Evolutionary conservation across 2,888 invertebrate genomes (phyloP), one percentile per base, ranked within the genome.

Genomic region (Dinocampus coccinellae): DNA sequence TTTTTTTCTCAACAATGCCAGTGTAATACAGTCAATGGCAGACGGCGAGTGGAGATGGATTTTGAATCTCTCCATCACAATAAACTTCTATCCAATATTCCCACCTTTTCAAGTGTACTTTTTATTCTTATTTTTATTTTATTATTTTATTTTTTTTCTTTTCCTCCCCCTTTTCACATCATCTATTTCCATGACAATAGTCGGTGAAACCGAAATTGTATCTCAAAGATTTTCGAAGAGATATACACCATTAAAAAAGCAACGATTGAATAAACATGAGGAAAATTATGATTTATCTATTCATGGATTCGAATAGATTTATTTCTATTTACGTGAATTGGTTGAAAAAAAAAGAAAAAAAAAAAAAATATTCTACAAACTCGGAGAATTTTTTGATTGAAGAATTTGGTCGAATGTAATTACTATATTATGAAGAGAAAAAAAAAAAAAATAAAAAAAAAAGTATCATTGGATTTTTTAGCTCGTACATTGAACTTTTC

Each of bases 351-450:
- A 7, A 29, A 3, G n/a, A n/a, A n/a, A n/a, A n/a, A n/a, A n/a
- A n/a, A 4, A 26, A 11, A 55, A 24, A 24, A 11, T n/a, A 55
- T 55, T 55, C 13, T 55, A 3, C 9, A 3, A 26, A 24, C 1
- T 24, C 26, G 2, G 11, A 10, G 10, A 24, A 53, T 55, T 11
- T 55, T 26, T 26, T 9, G 26, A 16, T 39, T 13, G 26, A n/a
- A 33, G 47, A 33, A 33, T 9, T 42, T 47, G 26, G 64, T 42
- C 1, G 47, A 36, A 62, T 24, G 62, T 24, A 62, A 62, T 36
- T 55, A 55, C 26, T 10, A 24, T 55, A 55, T 13, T 22, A 55
- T 55, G 24, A 55, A n/a, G n/a, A n/a, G n/a, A n/a, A n/a, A n/a
- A n/a, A n/a, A n/a, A n/a, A n/a, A n/a, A n/a, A n/a, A n/a, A n/a